A percentile compares a stretch with the other conserved stretches of the same genome.
Evolutionary conservation across 2,888 invertebrate genomes (phyloP).

Genomic region (Protodeltote pygarga): DNA sequence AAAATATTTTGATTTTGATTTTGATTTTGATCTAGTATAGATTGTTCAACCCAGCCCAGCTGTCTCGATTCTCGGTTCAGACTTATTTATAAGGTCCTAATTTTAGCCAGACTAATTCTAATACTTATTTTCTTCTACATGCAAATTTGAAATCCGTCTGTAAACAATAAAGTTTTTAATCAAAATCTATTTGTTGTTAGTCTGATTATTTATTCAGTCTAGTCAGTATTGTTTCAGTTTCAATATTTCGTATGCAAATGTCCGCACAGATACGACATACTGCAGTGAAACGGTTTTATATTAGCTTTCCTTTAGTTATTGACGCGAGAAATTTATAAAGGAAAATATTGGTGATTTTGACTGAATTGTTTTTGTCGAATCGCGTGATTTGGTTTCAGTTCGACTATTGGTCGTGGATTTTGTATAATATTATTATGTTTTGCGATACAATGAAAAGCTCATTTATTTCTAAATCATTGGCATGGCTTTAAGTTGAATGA

Average conservation of each 20-base stretch:
- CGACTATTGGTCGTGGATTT: slow-evolving; percentile 3
- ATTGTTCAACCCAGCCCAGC: no score
- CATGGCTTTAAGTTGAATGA: no score
- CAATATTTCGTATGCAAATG: slow-evolving; percentile 75
- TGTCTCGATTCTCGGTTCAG: no score
- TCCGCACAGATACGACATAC: slow-evolving; percentile 58
- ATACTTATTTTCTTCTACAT: slow-evolving; percentile 1
- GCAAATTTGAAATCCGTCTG: slow-evolving; percentile 8
- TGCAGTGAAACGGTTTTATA: slow-evolving; percentile 56
- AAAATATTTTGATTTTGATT: no score
- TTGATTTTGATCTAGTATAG: no score
- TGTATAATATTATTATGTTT: slow-evolving; percentile 20
- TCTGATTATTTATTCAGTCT: slow-evolving; percentile 64
- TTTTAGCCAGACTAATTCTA: not conserved
- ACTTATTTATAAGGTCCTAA: not conserved
- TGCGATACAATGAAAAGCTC: no score
- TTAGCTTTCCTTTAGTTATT: slow-evolving; percentile 60
- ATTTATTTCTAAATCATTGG: no score
- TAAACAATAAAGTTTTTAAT: slow-evolving; percentile 59
- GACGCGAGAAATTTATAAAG: slow-evolving; percentile 46
- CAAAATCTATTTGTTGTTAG: slow-evolving; percentile 66
- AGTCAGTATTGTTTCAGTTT: slow-evolving; percentile 66
- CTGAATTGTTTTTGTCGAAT: slow-evolving; percentile 36
- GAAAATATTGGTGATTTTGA: slow-evolving; percentile 46
- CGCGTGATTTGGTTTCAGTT: slow-evolving; percentile 17